Conservation (phyloP, 2,797 vertebrate species). For the Melanotaenia nigrans region DNA sequence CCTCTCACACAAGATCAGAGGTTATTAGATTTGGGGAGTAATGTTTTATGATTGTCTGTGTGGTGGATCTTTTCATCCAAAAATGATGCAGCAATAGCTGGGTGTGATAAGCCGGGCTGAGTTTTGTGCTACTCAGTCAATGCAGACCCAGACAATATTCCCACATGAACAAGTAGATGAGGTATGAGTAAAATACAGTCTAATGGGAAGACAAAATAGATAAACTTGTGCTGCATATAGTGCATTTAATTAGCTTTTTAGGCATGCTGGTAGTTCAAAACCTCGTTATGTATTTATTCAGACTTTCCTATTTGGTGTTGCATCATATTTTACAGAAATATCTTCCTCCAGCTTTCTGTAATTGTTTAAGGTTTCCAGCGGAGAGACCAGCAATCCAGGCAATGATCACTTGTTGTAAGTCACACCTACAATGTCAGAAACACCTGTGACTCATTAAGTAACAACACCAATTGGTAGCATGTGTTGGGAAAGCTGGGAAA, state of each 20-base stretch:
- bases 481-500: constrained; percentile 1
- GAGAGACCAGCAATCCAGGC: constrained; percentile 1
- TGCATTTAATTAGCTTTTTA: neutral
- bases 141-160: constrained; percentile 6
- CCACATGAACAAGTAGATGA: neutral
- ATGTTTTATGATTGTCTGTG: constrained; percentile 29
- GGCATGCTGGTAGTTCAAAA: neutral
- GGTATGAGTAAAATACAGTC: neutral
- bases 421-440: constrained; percentile 7
- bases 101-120: neutral
- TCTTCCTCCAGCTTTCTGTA: neutral
- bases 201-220: neutral
- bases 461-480: constrained; percentile 13
- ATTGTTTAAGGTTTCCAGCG: constrained; percentile 11
- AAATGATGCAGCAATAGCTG: constrained; percentile 26
- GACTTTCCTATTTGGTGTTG: neutral
- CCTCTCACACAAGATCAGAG: constrained; percentile 43
- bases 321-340: neutral
- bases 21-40: constrained; percentile 39
- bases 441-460: constrained; percentile 36
- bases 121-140: constrained; percentile 12
- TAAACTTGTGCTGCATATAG: neutral
- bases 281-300: neutral
- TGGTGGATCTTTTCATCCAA: constrained; percentile 27
- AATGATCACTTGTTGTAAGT: constrained; percentile 16